Percentiles rank a stretch among this genome's conserved stretches.
Conservation (phyloP, 2,888 invertebrate genomes). For the Diarsia rubi region DNA sequence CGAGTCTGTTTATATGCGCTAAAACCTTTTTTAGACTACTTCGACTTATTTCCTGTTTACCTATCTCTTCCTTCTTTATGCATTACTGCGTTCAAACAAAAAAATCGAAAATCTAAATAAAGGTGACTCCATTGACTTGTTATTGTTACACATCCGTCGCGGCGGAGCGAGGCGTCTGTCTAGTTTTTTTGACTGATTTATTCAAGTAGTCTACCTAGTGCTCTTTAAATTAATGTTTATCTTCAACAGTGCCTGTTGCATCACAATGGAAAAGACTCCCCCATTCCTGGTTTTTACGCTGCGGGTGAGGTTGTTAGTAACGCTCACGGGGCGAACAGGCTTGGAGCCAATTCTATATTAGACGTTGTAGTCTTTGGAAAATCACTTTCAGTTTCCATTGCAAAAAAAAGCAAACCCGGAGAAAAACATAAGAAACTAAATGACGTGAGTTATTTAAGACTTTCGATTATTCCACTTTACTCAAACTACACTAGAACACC, state of each 20-base stretch:
- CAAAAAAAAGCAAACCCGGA: slow-evolving; percentile 95
- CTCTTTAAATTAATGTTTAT: slow-evolving; percentile 4
- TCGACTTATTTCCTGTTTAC: too few relatives aligned
- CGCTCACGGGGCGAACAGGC: slow-evolving; percentile 99
- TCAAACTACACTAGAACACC: too few relatives aligned
- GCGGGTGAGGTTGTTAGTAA: slow-evolving; percentile 98
- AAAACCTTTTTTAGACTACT: too few relatives aligned
- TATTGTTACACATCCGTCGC: not conserved
- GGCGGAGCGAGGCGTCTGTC: not conserved
- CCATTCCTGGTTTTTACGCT: slow-evolving; percentile 97
- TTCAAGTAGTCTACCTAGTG: not conserved
- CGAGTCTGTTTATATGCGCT: too few relatives aligned
- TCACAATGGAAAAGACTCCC: slow-evolving; percentile 91
- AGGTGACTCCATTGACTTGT: not conserved
- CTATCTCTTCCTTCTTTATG: too few relatives aligned
- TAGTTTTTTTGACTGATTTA: not conserved
- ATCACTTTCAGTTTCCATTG: slow-evolving; percentile 97
- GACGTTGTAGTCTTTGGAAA: slow-evolving; percentile 99
- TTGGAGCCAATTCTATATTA: slow-evolving; percentile 99
- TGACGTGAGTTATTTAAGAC: slow-evolving; percentile 88
- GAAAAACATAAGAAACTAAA: slow-evolving; percentile 93
- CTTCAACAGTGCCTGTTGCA: slow-evolving; percentile 90
- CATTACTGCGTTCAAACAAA: not conserved
- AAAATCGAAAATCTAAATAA: too few relatives aligned
- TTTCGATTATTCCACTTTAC: not conserved